These are phyloP conservation scores for Steatornis caripensis DNA, from an alignment of 2,113 vertebrate species.

Conservation along the genomic window DNA sequence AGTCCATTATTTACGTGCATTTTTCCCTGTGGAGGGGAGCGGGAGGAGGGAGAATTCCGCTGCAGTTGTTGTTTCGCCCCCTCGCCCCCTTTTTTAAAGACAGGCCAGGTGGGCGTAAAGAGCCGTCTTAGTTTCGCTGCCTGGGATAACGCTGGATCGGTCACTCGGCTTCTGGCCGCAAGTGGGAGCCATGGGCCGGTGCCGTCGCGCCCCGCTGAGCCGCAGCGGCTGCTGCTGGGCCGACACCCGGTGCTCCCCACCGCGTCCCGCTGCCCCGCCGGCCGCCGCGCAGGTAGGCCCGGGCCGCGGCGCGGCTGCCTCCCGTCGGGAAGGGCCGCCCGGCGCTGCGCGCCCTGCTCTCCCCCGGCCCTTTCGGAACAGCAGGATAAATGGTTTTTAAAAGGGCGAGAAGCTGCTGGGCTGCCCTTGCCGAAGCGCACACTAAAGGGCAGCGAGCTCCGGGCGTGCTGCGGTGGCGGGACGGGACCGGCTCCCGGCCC, in stretches of 20 bases:
- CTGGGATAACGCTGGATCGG: rapidly evolving
- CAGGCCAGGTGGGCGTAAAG: rapidly evolving
- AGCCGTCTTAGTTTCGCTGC: background rate
- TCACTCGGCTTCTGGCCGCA: background rate
- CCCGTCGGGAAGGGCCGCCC: rapidly evolving
- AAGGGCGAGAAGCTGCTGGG: background rate
- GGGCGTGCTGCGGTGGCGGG: background rate
- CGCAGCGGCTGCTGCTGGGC: background rate
- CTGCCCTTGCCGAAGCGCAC: background rate
- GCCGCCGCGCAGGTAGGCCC: background rate
- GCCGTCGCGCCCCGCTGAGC: background rate
- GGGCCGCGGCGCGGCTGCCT: background rate
- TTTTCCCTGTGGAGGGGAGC: background rate
- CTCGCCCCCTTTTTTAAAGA: rapidly evolving
- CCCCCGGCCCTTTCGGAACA: too few species aligned
- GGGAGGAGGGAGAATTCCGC: background rate
- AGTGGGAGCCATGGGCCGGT: background rate
- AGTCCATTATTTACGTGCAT: too few species aligned
- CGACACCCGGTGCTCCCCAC: background rate
- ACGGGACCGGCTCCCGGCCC: too few species aligned
- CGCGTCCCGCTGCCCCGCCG: too few species aligned
- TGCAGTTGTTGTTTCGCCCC: background rate
- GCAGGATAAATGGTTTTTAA: background rate
- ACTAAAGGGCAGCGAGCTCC: rapidly evolving
- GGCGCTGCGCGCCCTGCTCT: background rate